phyloP scores from a whole-genome alignment of 2,888 invertebrate genomes.

The Lasioglossum marginatum region DNA sequence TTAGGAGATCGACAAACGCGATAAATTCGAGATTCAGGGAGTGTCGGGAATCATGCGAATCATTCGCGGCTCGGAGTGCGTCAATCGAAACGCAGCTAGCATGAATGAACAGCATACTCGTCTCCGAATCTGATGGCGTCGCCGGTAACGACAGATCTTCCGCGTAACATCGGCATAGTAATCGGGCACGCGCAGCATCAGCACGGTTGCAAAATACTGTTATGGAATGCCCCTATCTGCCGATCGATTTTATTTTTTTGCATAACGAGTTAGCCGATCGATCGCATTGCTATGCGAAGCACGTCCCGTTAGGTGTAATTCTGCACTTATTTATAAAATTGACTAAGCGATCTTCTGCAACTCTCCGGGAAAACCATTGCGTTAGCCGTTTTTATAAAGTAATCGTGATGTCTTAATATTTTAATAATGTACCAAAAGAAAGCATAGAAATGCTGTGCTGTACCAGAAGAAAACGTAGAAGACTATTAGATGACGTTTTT shows the following conservation, averaged over 20 bases:
- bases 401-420: neutral
- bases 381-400: neutral
- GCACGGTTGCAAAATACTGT: slow-evolving; percentile 38
- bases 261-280: neutral
- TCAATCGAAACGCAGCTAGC: slow-evolving; percentile 70
- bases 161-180: slow-evolving; percentile 49
- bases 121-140: slow-evolving; percentile 34
- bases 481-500: too few relatives aligned
- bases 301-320: neutral
- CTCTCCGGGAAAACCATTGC: neutral
- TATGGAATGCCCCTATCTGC: slow-evolving; percentile 35
- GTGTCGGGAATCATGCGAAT: slow-evolving; percentile 61
- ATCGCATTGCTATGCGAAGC: slow-evolving; percentile 3
- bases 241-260: slow-evolving; percentile 16
- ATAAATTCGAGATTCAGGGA: slow-evolving; percentile 60
- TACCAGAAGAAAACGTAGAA: too few relatives aligned
- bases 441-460: too few relatives aligned
- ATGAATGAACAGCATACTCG: slow-evolving; percentile 65
- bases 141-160: slow-evolving; percentile 34
- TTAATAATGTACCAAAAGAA: too few relatives aligned
- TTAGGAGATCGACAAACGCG: slow-evolving; percentile 42
- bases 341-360: neutral
- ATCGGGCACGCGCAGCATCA: slow-evolving; percentile 25
- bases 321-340: slow-evolving; percentile 4
- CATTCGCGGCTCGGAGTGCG: slow-evolving; percentile 55